Evolutionary conservation across 2,113 vertebrate species (phyloP).

Genomic region (Sinosuthora webbiana): DNA sequence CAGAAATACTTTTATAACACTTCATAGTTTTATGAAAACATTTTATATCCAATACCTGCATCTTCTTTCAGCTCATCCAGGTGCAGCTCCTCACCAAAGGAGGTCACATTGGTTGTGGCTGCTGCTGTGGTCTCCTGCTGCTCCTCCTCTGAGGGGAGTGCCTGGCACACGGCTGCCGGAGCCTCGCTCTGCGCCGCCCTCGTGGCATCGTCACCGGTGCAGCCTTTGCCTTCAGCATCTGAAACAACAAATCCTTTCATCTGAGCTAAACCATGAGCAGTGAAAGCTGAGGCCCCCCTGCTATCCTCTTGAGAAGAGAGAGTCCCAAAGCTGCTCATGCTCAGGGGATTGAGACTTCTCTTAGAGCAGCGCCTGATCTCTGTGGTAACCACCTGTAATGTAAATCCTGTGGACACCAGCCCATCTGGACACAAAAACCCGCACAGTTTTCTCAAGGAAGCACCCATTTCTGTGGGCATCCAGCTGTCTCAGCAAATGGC

Average conservation of each 20-base stretch:
- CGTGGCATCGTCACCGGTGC: constrained; percentile 31
- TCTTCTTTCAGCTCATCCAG: constrained; percentile 57
- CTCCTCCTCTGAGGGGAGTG: constrained; percentile 38
- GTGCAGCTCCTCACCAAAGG: constrained; percentile 49
- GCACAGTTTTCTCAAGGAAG: neutral
- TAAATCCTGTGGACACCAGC: neutral
- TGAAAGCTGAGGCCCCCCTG: neutral
- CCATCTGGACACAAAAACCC: neutral
- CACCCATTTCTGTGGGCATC: neutral
- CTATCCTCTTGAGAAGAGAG: neutral
- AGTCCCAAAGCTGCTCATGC: neutral
- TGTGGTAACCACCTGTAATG: neutral
- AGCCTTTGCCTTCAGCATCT: constrained; percentile 74
- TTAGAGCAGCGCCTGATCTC: neutral
- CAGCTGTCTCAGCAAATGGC: neutral
- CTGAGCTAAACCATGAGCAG: neutral
- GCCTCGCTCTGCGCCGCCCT: constrained; percentile 46
- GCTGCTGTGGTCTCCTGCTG: constrained; percentile 43
- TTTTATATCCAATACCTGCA: constrained; percentile 66
- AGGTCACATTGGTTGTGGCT: constrained; percentile 9
- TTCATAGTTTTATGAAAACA: neutral
- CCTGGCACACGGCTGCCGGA: constrained; percentile 54
- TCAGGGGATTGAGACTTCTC: neutral
- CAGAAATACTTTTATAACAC: neutral
- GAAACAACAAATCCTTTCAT: constrained; percentile 20